Base-by-base conservation (phyloP, 2,888 invertebrate genomes). In the Blastobasis adustella region DNA sequence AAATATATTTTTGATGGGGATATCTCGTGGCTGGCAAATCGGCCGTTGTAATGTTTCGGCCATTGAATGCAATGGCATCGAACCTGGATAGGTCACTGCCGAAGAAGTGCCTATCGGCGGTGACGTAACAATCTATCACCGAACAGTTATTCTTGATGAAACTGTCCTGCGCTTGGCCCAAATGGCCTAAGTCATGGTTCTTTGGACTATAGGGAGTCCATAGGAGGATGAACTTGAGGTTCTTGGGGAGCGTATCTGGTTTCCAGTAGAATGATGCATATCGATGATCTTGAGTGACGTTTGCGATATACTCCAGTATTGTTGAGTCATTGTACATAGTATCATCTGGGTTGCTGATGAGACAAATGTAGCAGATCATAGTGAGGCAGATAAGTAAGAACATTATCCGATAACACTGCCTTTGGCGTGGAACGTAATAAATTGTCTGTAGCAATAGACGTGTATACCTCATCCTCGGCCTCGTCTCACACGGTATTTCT, bases 61-160 rank as follows among this genome's bases (percentile, higher is more conserved):
- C 86, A 46, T 86, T 82, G 53, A 87, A 84, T 0, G 73, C 79
- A 36, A 87, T 66, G 0, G 76, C 85, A 50, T 85, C 71, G 45
- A 85, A 87, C 49, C 69, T 71, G 0, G 73, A 73, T 1, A 73
- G 36, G 54, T 82, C 68, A 36, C 68, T 70, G 50, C 61, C 58
- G 51, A 82, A 74, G 40, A 79, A 70, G 0, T 66, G 54, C 44
- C 66, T 74, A 43, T 80, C 61, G 6, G 54, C 54, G 3, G 82
- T 79, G 44, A 85, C 76, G 46, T 77, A 86, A 55, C 87, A 87
- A 47, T 83, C 79, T 5, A 71, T 65, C 23, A 62, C 57, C 8
- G 79, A 65, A 55, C 87, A 87, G 53, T 83, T 82, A 9, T 77
- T 71, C 4, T 69, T 60, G 5, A 85, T 63, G 54, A 87, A 87